These are phyloP conservation scores for Oxyteleia sp. DNA, from an alignment of 2,888 invertebrate species.

Conservation along the genomic window DNA sequence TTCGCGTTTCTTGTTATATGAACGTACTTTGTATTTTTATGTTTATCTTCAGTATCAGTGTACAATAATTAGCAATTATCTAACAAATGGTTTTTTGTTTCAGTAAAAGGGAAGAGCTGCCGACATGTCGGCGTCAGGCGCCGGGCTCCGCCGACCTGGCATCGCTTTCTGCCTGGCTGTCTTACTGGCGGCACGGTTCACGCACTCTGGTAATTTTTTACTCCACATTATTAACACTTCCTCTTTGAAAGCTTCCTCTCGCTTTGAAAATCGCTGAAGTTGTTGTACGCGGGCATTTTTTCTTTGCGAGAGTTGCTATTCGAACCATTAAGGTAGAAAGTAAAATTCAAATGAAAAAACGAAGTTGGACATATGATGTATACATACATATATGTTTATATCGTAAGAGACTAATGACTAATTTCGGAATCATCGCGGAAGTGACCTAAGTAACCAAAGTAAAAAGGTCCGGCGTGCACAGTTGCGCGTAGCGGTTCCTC, in stretches of 20 bases:
- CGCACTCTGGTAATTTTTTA: slow-evolving; percentile 83
- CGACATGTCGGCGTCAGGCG: slow-evolving; percentile 89
- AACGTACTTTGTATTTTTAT: slow-evolving; percentile 2
- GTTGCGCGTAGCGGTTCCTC: slow-evolving; percentile 79
- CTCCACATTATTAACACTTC: slow-evolving; percentile 58
- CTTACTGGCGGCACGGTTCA: slow-evolving; percentile 81
- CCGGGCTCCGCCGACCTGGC: slow-evolving; percentile 88
- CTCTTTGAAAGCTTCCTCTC: slow-evolving; percentile 11
- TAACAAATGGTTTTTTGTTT: slow-evolving; percentile 57
- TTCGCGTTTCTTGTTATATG: not conserved
- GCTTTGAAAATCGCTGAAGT: slow-evolving; percentile 8
- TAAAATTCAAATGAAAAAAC: slow-evolving; percentile 14
- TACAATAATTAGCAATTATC: slow-evolving; percentile 34
- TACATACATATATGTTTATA: no score
- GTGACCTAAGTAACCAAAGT: slow-evolving; percentile 52
- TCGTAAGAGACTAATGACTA: slow-evolving; percentile 7
- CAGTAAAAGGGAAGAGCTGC: slow-evolving; percentile 81
- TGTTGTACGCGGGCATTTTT: not conserved
- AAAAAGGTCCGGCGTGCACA: slow-evolving; percentile 49
- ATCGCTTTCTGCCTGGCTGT: slow-evolving; percentile 83
- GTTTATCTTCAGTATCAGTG: slow-evolving; percentile 13
- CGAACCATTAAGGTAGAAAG: not conserved
- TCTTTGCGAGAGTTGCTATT: not conserved
- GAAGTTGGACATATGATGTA: no score
- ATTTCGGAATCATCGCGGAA: slow-evolving; percentile 56